Percentiles rank a stretch among this genome's conserved stretches.
These are phyloP conservation scores for Xiphias gladius DNA, from an alignment of 2,113 vertebrate species.

Conservation along the genomic window DNA sequence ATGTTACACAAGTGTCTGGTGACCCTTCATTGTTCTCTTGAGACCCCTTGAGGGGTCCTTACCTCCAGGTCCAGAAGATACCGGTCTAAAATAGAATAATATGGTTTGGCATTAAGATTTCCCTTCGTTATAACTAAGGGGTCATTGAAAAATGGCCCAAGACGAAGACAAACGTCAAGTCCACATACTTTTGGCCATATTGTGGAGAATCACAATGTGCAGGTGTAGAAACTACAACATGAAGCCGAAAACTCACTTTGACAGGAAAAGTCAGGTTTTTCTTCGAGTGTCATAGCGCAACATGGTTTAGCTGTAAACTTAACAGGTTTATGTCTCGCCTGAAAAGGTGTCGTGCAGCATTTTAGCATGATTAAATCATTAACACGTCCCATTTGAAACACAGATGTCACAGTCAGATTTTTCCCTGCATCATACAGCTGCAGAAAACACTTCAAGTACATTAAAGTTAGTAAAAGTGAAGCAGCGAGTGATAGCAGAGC, in stretches of 20 bases:
- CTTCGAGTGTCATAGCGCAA: not conserved
- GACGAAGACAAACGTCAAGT: not conserved
- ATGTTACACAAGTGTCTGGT: no score
- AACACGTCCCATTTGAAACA: slow-evolving; percentile 29
- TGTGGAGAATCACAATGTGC: not conserved
- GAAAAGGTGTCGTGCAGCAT: slow-evolving; percentile 7
- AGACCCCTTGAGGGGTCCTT: no score
- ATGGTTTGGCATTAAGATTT: no score
- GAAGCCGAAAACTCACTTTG: not conserved
- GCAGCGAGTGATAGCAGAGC: not conserved
- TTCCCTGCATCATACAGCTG: not conserved
- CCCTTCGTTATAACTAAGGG: no score
- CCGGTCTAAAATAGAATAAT: no score
- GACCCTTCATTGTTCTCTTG: no score
- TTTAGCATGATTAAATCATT: slow-evolving; percentile 27
- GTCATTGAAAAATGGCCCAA: no score
- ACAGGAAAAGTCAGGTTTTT: not conserved
- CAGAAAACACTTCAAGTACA: not conserved
- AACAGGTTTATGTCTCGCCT: slow-evolving; percentile 16
- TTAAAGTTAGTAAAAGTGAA: slow-evolving; percentile 8
- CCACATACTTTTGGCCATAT: not conserved
- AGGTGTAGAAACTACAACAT: slow-evolving; percentile 2
- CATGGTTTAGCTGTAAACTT: slow-evolving; percentile 10
- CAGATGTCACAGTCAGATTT: slow-evolving; percentile 7
- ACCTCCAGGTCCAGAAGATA: no score